These are phyloP conservation scores for Aurelia aurita DNA, from an alignment of 30 jellyfish, hydroid and myxozoan genomes.

Conservation along the genomic window DNA sequence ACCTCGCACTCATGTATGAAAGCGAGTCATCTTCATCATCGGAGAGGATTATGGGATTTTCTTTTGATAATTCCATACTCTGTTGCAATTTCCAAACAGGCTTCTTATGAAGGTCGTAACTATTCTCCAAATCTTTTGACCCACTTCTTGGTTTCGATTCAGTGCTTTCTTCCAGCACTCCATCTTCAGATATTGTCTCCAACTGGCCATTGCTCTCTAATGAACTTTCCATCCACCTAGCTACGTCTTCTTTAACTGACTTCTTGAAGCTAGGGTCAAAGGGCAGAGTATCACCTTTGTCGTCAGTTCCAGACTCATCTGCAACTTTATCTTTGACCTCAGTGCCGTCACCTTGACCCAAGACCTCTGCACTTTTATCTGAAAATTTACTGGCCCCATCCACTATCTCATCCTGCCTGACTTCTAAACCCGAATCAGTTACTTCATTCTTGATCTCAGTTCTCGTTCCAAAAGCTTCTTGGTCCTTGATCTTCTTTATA, in stretches of 20 bases:
- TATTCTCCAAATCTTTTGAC: not conserved
- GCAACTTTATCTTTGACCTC: not conserved
- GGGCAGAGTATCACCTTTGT: constrained; percentile 6
- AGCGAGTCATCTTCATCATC: constrained; percentile 77
- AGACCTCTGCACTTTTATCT: too few species aligned
- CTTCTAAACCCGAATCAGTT: too few species aligned
- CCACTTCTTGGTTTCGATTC: too few species aligned
- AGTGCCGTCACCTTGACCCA: not conserved
- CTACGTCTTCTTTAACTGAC: constrained; percentile 43
- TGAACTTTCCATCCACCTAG: constrained; percentile 61
- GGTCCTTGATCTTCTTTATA: too few species aligned
- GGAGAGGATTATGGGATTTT: constrained; percentile 66
- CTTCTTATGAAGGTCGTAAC: not conserved
- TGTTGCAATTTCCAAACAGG: constrained; percentile 23
- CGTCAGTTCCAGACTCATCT: not conserved
- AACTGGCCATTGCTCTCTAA: constrained; percentile 13
- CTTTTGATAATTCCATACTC: constrained; percentile 78
- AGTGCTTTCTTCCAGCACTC: too few species aligned
- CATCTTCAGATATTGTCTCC: not conserved
- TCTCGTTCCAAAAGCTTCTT: too few species aligned
- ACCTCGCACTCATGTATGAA: constrained; percentile 90
- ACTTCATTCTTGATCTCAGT: too few species aligned
- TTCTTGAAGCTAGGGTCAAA: constrained; percentile 13
- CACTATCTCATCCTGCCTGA: too few species aligned
- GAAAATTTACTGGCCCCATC: too few species aligned